Conservation (phyloP, 2,888 invertebrate genomes). For the Drosophila siamana region DNA sequence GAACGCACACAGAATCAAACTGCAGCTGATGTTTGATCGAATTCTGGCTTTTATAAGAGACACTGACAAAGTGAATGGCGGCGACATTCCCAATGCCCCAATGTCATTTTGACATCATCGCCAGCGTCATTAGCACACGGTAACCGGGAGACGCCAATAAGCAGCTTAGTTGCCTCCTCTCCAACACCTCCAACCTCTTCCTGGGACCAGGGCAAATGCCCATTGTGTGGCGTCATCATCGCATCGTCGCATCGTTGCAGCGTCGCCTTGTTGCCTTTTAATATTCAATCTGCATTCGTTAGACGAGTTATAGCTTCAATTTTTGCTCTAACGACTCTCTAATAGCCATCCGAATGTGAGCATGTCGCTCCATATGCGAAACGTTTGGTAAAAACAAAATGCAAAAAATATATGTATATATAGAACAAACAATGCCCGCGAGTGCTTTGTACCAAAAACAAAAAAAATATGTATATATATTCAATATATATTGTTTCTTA, state of each 20-base stretch:
- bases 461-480: conserved; percentile 45
- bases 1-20: conserved; percentile 49
- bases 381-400: conserved; percentile 23
- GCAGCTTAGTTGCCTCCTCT: conserved; percentile 37
- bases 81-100: conserved; percentile 11
- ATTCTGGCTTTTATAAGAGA: conserved; percentile 57
- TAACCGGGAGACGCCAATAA: conserved; percentile 20
- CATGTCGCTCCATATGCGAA: conserved; percentile 19
- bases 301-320: conserved; percentile 64
- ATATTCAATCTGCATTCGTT: conserved; percentile 67
- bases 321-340: conserved; percentile 58
- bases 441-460: conserved; percentile 8
- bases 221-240: conserved; percentile 27
- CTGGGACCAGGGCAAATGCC: conserved; percentile 2
- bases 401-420: conserved; percentile 11
- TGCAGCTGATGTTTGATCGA: conserved; percentile 39
- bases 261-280: conserved; percentile 46
- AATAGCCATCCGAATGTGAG: conserved; percentile 47
- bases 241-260: conserved; percentile 20
- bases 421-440: neutral
- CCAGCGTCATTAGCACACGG: conserved; percentile 23
- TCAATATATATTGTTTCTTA: conserved; percentile 67
- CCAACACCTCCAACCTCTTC: neutral
- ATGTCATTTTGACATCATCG: conserved; percentile 35
- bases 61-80: neutral